These are phyloP conservation scores for Drosophila neocordata DNA, from an alignment of 1,140 invertebrate genomes.

Conservation along the genomic window DNA sequence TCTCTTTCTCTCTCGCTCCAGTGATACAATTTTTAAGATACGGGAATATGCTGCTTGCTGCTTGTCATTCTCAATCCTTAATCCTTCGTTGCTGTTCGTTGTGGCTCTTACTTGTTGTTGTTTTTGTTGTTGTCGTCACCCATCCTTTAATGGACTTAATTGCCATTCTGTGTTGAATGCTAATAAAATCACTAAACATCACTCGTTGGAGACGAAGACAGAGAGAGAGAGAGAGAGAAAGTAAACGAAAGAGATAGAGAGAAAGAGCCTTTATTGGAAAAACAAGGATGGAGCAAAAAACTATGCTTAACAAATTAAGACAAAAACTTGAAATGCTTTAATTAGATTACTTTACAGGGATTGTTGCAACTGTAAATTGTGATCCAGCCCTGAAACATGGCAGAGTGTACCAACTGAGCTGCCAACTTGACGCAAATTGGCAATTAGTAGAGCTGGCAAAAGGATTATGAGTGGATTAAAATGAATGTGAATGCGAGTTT, in stretches of 20 bases:
- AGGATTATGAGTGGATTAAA: slow-evolving; percentile 67
- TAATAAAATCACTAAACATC: slow-evolving; percentile 65
- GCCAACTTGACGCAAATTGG: slow-evolving; percentile 35
- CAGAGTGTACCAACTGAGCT: slow-evolving; percentile 9
- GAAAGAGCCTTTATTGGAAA: neutral
- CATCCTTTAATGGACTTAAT: slow-evolving; percentile 68
- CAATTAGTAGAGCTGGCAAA: slow-evolving; percentile 57
- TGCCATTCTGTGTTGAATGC: slow-evolving; percentile 65
- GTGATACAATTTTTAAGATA: too few relatives aligned
- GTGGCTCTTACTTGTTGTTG: neutral
- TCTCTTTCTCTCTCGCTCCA: neutral
- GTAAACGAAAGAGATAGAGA: neutral
- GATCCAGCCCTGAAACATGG: neutral
- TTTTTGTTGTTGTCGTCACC: slow-evolving; percentile 33
- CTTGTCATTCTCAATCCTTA: slow-evolving; percentile 5
- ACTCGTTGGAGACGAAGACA: slow-evolving; percentile 24
- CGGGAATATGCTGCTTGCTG: neutral
- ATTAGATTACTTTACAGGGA: slow-evolving; percentile 52
- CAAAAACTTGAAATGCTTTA: slow-evolving; percentile 67
- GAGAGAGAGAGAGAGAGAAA: neutral
- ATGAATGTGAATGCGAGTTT: slow-evolving; percentile 45
- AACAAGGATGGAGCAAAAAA: slow-evolving; percentile 4
- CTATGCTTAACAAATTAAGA: slow-evolving; percentile 61
- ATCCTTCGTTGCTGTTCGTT: slow-evolving; percentile 13
- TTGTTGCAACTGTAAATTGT: slow-evolving; percentile 14